A percentile compares a stretch with the other conserved stretches of the same genome.
Conservation (phyloP, 2,797 vertebrate species). For the Gymnocypris eckloni region DNA sequence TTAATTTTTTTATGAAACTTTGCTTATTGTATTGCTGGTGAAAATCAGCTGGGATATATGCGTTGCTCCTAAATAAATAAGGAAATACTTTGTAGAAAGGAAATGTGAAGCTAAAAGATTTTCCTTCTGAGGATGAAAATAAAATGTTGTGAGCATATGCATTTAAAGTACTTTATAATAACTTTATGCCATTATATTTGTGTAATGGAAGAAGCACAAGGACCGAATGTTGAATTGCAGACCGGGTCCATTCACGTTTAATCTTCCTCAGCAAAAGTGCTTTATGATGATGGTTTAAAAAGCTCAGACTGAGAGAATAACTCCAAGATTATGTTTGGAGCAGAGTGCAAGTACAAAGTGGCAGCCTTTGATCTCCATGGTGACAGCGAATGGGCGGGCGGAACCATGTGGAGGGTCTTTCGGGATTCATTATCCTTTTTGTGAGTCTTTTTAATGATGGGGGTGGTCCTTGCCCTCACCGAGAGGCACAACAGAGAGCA, state of each 20-base stretch:
- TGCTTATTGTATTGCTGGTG: neutral
- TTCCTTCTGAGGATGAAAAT: neutral
- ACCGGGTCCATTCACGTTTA: neutral
- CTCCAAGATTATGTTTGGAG: slow-evolving; percentile 49
- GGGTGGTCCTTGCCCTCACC: slow-evolving; percentile 54
- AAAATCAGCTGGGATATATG: neutral
- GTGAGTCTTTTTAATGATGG: slow-evolving; percentile 79
- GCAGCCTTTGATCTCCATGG: slow-evolving; percentile 80
- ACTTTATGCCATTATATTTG: neutral
- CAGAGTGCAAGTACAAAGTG: slow-evolving; percentile 64
- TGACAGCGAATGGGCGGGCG: slow-evolving; percentile 73
- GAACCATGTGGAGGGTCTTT: slow-evolving; percentile 64
- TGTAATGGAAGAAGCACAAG: neutral
- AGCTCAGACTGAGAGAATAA: slow-evolving; percentile 22
- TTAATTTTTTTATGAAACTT: neutral
- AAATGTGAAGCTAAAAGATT: neutral
- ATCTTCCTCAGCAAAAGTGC: neutral
- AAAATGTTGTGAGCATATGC: neutral
- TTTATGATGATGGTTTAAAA: slow-evolving; percentile 13
- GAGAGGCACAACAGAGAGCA: slow-evolving; percentile 58
- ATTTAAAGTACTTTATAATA: slow-evolving; percentile 2
- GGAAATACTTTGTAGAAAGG: neutral
- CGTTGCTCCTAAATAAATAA: neutral
- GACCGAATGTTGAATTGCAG: neutral
- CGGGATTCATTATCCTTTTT: slow-evolving; percentile 82